phyloP scores from a whole-genome alignment of 2,797 vertebrate species.

The Sarcophilus harrisii region DNA sequence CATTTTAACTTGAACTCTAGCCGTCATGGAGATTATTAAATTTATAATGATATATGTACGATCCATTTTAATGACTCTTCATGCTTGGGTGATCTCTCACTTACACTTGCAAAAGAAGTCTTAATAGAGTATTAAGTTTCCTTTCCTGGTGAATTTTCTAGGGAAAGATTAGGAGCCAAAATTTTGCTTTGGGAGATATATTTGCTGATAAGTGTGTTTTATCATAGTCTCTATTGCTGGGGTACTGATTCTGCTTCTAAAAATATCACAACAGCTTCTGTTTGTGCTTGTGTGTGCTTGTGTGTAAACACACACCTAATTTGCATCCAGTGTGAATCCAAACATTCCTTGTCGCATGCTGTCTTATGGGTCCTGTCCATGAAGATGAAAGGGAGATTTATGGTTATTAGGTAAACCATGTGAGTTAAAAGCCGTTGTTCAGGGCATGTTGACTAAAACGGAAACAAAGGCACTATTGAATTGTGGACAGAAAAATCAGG shows the following conservation, averaged over 20 bases:
- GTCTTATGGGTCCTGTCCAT: slow-evolving; percentile 74
- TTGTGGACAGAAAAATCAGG: slow-evolving; percentile 55
- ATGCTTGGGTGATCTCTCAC: slow-evolving; percentile 82
- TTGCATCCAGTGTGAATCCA: slow-evolving; percentile 77
- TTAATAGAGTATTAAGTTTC: slow-evolving; percentile 85
- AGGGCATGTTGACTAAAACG: slow-evolving; percentile 58
- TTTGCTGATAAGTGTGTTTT: slow-evolving; percentile 49
- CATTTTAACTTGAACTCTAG: slow-evolving; percentile 89
- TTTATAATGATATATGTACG: slow-evolving; percentile 90
- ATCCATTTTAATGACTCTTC: slow-evolving; percentile 87
- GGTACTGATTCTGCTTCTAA: slow-evolving; percentile 51
- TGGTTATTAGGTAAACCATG: slow-evolving; percentile 51
- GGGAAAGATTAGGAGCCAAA: slow-evolving; percentile 56
- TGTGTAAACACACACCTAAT: slow-evolving; percentile 76
- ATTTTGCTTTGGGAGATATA: slow-evolving; percentile 68
- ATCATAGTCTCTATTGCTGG: neutral
- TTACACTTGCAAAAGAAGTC: slow-evolving; percentile 85
- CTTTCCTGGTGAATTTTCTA: slow-evolving; percentile 83
- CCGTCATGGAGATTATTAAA: slow-evolving; percentile 90
- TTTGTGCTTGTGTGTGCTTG: slow-evolving; percentile 73
- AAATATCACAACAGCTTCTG: slow-evolving; percentile 66
- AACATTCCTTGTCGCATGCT: slow-evolving; percentile 68
- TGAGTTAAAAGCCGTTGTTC: slow-evolving; percentile 57
- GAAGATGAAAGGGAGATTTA: slow-evolving; percentile 67
- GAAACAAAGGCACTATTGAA: slow-evolving; percentile 67